These are phyloP conservation scores for Sussaba pulchella DNA, from an alignment of 2,888 invertebrate species.

Conservation along the genomic window DNA sequence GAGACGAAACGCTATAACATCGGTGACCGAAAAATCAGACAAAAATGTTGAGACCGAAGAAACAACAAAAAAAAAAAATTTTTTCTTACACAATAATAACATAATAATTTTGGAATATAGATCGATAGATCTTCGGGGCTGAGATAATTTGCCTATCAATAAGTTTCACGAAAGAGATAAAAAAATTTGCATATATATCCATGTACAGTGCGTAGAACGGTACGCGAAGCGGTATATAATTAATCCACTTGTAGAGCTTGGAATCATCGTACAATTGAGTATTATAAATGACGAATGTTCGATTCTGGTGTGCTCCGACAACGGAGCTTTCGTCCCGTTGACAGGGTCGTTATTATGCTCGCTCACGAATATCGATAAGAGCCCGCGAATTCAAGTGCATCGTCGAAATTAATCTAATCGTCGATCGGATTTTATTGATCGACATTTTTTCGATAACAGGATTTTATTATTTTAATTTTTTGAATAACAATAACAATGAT, in stretches of 20 bases:
- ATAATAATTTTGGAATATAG: background rate
- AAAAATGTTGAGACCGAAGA: background rate
- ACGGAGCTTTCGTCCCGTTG: background rate
- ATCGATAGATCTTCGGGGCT: background rate
- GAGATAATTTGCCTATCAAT: background rate
- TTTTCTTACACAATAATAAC: background rate
- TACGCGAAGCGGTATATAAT: background rate
- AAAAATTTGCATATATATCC: slow-evolving; percentile 4
- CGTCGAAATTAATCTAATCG: slow-evolving; percentile 8
- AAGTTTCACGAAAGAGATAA: slow-evolving; percentile 5
- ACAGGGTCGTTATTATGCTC: slow-evolving; percentile 13
- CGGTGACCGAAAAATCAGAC: background rate
- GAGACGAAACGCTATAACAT: background rate
- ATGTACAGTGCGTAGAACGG: background rate
- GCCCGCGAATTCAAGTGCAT: slow-evolving; percentile 28
- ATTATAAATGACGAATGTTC: slow-evolving; percentile 1
- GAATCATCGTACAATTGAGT: background rate
- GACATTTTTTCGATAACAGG: slow-evolving; percentile 5
- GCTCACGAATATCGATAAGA: background rate
- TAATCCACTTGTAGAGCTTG: slow-evolving; percentile 16
- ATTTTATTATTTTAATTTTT: background rate
- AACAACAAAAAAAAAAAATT: background rate
- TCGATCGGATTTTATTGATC: background rate
- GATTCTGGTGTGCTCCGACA: background rate
- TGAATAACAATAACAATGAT: background rate